Evolutionary conservation across 2,113 vertebrate species (phyloP).

Genomic region (Apteryx owenii): DNA sequence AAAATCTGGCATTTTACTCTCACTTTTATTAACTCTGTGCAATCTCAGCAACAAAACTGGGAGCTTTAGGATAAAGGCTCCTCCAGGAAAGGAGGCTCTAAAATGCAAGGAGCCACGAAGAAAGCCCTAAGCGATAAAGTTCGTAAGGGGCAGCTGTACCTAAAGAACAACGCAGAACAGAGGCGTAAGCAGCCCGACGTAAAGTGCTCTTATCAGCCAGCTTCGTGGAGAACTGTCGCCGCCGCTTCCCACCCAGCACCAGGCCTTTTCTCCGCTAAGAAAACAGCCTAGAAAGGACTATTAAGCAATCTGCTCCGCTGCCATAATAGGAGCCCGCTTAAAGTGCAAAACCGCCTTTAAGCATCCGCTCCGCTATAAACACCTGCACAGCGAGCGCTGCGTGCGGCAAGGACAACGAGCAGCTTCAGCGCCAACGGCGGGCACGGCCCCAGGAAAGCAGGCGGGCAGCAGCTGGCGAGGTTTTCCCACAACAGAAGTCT

Average conservation of each 20-base stretch:
- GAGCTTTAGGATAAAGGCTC: background rate
- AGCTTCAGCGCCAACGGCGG: too few relatives aligned
- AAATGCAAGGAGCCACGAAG: background rate
- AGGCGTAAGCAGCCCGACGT: background rate
- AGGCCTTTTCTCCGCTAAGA: background rate
- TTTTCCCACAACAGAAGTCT: background rate
- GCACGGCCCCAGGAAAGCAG: background rate
- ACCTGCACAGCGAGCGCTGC: background rate
- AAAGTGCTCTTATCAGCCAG: background rate
- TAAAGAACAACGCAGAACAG: background rate
- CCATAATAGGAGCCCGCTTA: background rate
- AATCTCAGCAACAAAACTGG: background rate
- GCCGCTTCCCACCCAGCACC: fast-evolving
- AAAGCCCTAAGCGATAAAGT: background rate
- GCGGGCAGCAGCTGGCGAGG: background rate
- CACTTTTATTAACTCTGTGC: background rate
- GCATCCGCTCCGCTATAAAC: fast-evolving
- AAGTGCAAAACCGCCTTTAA: background rate
- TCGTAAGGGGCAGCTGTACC: background rate
- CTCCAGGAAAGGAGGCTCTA: background rate
- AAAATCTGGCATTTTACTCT: background rate
- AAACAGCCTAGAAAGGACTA: background rate
- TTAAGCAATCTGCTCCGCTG: background rate
- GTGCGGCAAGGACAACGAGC: too few relatives aligned
- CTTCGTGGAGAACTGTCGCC: fast-evolving